Percentiles rank a stretch among this genome's conserved stretches.
Evolutionary conservation across 2,797 vertebrate genomes (phyloP).

Genomic region (Erpetoichthys calabaricus): DNA sequence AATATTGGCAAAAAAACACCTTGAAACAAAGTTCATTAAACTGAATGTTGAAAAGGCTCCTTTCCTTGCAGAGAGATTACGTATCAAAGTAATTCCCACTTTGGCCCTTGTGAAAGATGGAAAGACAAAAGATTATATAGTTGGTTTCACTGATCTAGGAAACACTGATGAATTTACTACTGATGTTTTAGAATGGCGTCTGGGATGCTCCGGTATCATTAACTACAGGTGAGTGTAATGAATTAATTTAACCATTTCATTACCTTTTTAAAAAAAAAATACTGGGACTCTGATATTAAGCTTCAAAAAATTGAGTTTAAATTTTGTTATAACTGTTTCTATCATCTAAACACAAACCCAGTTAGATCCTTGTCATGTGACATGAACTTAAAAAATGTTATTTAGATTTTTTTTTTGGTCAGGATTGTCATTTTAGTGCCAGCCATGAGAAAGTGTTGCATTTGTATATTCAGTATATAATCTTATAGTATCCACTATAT

Average conservation of each 20-base stretch:
- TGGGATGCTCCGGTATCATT: conserved; percentile 75
- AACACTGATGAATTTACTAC: conserved; percentile 91
- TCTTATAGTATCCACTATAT: too few relatives aligned
- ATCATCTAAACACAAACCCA: too few relatives aligned
- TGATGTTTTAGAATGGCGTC: conserved; percentile 87
- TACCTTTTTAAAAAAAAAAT: too few relatives aligned
- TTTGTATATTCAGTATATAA: too few relatives aligned
- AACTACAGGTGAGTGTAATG: conserved; percentile 72
- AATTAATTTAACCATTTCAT: neutral
- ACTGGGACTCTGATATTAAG: too few relatives aligned
- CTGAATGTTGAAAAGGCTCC: conserved; percentile 89
- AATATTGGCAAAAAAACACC: conserved; percentile 78
- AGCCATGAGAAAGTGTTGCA: too few relatives aligned
- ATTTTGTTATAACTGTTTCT: too few relatives aligned
- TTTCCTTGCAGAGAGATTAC: conserved; percentile 82
- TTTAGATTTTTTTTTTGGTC: too few relatives aligned
- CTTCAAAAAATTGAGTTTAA: too few relatives aligned
- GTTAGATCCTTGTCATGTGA: too few relatives aligned
- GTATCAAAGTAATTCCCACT: conserved; percentile 83
- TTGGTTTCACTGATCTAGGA: conserved; percentile 83
- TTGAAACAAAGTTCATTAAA: conserved; percentile 95
- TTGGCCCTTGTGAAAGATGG: conserved; percentile 81
- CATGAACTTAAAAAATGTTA: too few relatives aligned
- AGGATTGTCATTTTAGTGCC: too few relatives aligned
- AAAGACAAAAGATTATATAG: conserved; percentile 84